Base-by-base conservation (phyloP, 2,113 vertebrate genomes). In the Pholis gunnellus region DNA sequence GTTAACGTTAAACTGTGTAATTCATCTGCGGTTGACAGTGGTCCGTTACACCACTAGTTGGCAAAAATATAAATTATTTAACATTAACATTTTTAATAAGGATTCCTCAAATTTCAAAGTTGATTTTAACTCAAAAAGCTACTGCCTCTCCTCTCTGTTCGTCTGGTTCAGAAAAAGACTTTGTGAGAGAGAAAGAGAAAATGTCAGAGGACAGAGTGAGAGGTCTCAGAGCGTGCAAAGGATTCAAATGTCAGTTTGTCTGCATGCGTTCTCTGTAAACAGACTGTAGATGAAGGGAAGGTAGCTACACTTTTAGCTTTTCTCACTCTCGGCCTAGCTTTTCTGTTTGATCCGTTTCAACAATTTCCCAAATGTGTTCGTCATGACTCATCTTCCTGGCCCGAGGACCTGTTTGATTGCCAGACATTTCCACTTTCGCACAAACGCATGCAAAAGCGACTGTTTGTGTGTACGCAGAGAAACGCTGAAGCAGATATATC, bases 351-450 rank as follows among this genome's bases (percentile, higher is more conserved):
- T 68, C 44, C 25, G 34, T 72, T 81, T 20, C 42, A 64, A 50
- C 78, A 65, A 38, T 75, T 71, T 86, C 60, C 60, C 72, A 74
- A 81, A 89, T 31, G 63, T 82, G 57, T 50, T 81, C 18, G 48
- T 79, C 38, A 65, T 81, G 82, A 91, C 78, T 84, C 86, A 84
- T 81, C 82, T 66, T 81, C 54, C 42, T 83, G 40, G 79, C 88
- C 88, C 18, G 59, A 78, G 79, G 88, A 81, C 61, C 69, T 63
- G 48, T 79, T 69, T 83, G 83, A 85, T 78, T 87, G 56, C 74
- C 69, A 82, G 50, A 73, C 78, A 50, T 57, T 68, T 61, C 57
- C 38, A 71, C 72, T 72, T 63, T 42, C 56, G 83, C 54, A 64
- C 85, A 85, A 50, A 68, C 57, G n/a, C 76, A 84, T 72, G 74